phyloP scores from a whole-genome alignment of 2,113 vertebrate species.

The Hypanus sabinus region DNA sequence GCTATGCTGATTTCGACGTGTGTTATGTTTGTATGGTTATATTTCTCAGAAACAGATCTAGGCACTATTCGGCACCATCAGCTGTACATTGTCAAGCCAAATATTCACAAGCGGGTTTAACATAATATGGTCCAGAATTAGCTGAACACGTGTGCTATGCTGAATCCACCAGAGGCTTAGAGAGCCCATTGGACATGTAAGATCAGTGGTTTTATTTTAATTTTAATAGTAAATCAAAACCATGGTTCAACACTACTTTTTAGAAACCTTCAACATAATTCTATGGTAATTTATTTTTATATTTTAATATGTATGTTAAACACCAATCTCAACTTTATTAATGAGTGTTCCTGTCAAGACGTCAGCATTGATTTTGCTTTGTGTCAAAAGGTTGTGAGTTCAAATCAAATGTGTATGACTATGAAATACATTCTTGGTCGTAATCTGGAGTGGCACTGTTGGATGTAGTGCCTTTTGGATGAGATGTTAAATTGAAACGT shows the following conservation, averaged over 20 bases:
- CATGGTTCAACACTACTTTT: not conserved
- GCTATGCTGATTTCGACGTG: conserved; percentile 23
- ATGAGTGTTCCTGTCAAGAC: not conserved
- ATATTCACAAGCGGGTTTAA: not conserved
- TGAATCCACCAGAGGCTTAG: not conserved
- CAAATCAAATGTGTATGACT: not conserved
- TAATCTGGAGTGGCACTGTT: not conserved
- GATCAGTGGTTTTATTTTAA: conserved; percentile 5
- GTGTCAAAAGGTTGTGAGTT: not conserved
- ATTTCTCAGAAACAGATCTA: conserved; percentile 8
- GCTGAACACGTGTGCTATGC: not conserved
- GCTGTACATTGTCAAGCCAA: not conserved
- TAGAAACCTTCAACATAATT: not conserved
- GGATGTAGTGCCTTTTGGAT: not conserved
- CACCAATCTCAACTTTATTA: not conserved
- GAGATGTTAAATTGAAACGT: not conserved
- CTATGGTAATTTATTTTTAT: conserved; percentile 1
- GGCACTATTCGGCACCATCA: not conserved
- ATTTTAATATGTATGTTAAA: not conserved
- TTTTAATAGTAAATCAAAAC: not conserved
- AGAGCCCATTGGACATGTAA: no score
- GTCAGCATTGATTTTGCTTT: not conserved
- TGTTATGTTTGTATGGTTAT: not conserved
- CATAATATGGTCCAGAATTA: not conserved
- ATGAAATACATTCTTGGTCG: not conserved